phyloP scores from a whole-genome alignment of 53 echinoderm and acorn worm species.

The Zoroaster sp. region DNA sequence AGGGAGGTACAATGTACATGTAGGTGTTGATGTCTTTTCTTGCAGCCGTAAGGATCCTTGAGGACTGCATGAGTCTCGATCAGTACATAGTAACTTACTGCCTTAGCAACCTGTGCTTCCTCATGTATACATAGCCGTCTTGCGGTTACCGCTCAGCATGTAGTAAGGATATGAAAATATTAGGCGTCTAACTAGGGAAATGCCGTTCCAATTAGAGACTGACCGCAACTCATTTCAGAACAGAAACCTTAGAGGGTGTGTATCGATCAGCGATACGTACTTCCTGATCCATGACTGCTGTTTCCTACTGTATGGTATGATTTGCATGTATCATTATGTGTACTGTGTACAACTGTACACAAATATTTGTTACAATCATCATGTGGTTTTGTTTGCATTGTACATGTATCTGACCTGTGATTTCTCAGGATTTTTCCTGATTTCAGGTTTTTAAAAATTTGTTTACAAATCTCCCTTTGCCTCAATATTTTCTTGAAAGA shows the following conservation, averaged over 20 bases:
- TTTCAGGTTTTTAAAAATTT: too few species aligned
- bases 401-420: too few species aligned
- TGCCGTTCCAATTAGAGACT: constrained; percentile 26
- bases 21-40: not conserved
- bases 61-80: not conserved
- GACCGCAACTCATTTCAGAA: not conserved
- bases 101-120: not conserved
- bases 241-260: not conserved
- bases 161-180: constrained; percentile 15
- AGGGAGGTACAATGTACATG: too few species aligned
- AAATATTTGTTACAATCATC: too few species aligned
- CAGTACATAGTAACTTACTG: not conserved
- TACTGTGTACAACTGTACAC: too few species aligned
- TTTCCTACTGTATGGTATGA: not conserved
- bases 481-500: too few species aligned
- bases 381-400: too few species aligned
- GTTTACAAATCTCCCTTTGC: too few species aligned
- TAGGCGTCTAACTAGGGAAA: not conserved
- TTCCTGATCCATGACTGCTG: not conserved
- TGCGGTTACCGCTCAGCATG: constrained; percentile 23
- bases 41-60: not conserved
- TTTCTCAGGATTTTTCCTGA: too few species aligned
- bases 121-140: not conserved
- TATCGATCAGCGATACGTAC: not conserved
- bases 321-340: too few species aligned